Evolutionary conservation across 2,888 invertebrate species (phyloP).

Genomic region (Leptura quadrifasciata): DNA sequence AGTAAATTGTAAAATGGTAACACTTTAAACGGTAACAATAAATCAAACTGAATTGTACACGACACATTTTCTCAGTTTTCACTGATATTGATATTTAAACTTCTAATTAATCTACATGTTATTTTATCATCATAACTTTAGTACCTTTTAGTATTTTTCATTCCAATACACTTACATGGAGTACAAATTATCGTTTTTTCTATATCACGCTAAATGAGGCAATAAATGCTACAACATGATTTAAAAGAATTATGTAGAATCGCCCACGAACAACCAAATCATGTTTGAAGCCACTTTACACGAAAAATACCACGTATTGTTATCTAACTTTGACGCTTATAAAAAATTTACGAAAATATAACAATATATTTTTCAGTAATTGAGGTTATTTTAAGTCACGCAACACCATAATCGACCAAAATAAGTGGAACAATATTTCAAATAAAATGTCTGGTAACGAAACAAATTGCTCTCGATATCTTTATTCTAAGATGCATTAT

Average conservation of each 20-base stretch:
- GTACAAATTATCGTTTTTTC: slow-evolving; percentile 1
- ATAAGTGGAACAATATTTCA: too few relatives aligned
- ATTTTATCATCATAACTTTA: neutral
- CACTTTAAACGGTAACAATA: too few relatives aligned
- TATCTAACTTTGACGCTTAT: slow-evolving; percentile 6
- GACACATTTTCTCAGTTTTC: too few relatives aligned
- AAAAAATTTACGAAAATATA: neutral
- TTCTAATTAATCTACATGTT: neutral
- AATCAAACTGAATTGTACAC: too few relatives aligned
- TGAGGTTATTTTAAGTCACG: neutral
- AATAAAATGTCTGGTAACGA: too few relatives aligned
- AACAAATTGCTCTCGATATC: too few relatives aligned
- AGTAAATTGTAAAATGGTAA: too few relatives aligned
- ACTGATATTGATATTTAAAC: too few relatives aligned
- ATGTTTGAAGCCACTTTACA: neutral
- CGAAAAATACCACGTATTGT: neutral
- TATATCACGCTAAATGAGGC: neutral
- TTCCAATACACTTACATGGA: neutral
- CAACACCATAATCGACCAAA: neutral
- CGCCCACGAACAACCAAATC: neutral
- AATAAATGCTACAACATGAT: neutral
- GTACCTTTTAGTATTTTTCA: neutral
- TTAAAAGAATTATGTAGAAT: neutral
- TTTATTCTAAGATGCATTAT: too few relatives aligned
- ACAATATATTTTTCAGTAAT: neutral